Evolutionary conservation across 2,888 invertebrate species (phyloP).

Genomic region (Nycteola revayana): DNA sequence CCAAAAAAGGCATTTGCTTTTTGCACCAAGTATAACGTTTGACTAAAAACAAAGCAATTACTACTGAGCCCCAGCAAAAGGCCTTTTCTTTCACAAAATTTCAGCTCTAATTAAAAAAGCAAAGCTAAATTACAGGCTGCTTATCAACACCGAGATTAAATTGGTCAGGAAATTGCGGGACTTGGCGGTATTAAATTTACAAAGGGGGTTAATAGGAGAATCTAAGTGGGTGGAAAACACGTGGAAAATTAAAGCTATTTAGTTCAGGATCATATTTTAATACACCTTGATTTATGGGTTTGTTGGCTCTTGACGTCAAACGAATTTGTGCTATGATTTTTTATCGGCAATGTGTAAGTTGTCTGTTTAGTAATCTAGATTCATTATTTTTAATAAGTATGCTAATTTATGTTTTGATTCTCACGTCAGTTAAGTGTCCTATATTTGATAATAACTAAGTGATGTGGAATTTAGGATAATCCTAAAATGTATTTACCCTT

Average conservation of each 20-base stretch:
- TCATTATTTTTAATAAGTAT: too few relatives aligned
- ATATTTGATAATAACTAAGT: too few relatives aligned
- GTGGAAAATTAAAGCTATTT: conserved; percentile 22
- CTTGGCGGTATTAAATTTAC: not conserved
- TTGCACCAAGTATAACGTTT: too few relatives aligned
- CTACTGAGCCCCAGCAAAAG: not conserved
- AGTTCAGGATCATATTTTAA: conserved; percentile 19
- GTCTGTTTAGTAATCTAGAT: too few relatives aligned
- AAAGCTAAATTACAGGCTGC: not conserved
- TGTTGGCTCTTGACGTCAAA: conserved; percentile 23
- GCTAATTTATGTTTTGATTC: too few relatives aligned
- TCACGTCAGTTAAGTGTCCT: too few relatives aligned
- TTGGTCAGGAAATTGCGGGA: conserved; percentile 3
- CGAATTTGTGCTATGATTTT: too few relatives aligned
- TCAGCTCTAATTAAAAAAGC: not conserved
- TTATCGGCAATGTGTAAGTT: too few relatives aligned
- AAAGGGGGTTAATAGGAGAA: conserved; percentile 17
- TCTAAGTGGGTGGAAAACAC: conserved; percentile 13
- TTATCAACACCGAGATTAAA: conserved; percentile 4
- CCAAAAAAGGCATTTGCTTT: too few relatives aligned
- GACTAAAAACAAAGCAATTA: too few relatives aligned
- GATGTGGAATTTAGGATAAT: too few relatives aligned
- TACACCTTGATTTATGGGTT: conserved; percentile 23
- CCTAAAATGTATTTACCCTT: too few relatives aligned
- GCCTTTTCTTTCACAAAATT: not conserved